These are phyloP conservation scores for Hirtodrosophila cameraria DNA, from an alignment of 2,888 invertebrate genomes.

Conservation along the genomic window DNA sequence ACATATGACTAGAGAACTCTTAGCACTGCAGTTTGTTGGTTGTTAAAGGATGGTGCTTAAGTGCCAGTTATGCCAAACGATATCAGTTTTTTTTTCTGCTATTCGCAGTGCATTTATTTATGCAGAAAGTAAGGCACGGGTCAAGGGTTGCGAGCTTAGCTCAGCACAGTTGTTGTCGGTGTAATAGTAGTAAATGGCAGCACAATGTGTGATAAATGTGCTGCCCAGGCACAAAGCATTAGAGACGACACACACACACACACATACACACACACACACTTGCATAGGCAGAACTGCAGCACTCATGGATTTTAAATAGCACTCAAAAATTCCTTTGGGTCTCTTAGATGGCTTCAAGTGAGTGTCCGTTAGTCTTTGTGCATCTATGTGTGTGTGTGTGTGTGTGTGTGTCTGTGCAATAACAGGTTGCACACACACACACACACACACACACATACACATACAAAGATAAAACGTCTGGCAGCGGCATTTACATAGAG, in stretches of 20 bases:
- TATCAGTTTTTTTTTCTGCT: not conserved
- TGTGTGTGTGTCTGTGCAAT: slow-evolving; percentile 35
- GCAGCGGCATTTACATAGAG: slow-evolving; percentile 71
- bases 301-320: slow-evolving; percentile 71
- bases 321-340: slow-evolving; percentile 75
- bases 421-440: slow-evolving; percentile 25
- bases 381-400: not conserved
- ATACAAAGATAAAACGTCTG: slow-evolving; percentile 26
- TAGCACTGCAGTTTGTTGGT: not conserved
- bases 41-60: not conserved
- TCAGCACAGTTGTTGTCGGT: slow-evolving; percentile 29
- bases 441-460: slow-evolving; percentile 6
- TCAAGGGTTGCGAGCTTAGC: not conserved
- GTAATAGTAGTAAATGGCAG: slow-evolving; percentile 50
- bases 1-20: too few relatives aligned
- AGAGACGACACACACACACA: slow-evolving; percentile 23
- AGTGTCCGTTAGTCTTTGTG: slow-evolving; percentile 35
- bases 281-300: slow-evolving; percentile 30
- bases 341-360: slow-evolving; percentile 42
- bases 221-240: slow-evolving; percentile 58
- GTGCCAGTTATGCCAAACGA: not conserved
- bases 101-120: slow-evolving; percentile 24
- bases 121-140: not conserved
- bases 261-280: not conserved
- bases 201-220: slow-evolving; percentile 75